Conservation (phyloP, 2,113 vertebrate species). For the Zootoca vivipara region DNA sequence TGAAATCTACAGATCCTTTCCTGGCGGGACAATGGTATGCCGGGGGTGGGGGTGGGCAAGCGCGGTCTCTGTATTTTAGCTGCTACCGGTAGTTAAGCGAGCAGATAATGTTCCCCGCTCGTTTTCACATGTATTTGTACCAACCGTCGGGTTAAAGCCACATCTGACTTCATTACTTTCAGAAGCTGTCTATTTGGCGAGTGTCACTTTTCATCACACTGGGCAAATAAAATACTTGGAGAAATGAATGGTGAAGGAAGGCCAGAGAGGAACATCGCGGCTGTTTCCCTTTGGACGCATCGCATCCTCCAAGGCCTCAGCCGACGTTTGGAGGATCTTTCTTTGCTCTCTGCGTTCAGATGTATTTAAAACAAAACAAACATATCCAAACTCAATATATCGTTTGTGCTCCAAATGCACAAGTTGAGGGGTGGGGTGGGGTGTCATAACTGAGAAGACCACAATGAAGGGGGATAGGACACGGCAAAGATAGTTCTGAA, state of each 20-base stretch:
- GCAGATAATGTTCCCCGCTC: conserved; percentile 64
- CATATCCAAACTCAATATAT: background rate
- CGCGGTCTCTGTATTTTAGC: background rate
- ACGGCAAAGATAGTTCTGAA: background rate
- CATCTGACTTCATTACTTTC: conserved; percentile 83
- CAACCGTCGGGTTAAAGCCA: conserved; percentile 80
- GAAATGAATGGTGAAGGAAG: conserved; percentile 76
- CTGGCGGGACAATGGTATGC: conserved; percentile 22
- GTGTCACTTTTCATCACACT: conserved; percentile 82
- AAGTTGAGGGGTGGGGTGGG: background rate
- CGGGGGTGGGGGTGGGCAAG: too few species aligned
- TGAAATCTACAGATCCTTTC: conserved; percentile 30
- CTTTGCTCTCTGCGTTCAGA: background rate
- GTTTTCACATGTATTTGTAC: conserved; percentile 74
- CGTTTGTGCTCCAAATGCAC: background rate
- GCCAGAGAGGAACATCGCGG: background rate
- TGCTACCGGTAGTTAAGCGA: conserved; percentile 55
- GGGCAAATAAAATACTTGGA: conserved; percentile 72
- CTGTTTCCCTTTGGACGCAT: conserved; percentile 15
- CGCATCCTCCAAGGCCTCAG: conserved; percentile 71
- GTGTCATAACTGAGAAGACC: background rate
- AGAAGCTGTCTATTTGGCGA: conserved; percentile 79
- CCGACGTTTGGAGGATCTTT: background rate
- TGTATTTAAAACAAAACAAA: background rate
- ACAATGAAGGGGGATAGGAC: background rate